Evolutionary conservation across 2,797 vertebrate species (phyloP).

Genomic region (Fistularia tabacaria): DNA sequence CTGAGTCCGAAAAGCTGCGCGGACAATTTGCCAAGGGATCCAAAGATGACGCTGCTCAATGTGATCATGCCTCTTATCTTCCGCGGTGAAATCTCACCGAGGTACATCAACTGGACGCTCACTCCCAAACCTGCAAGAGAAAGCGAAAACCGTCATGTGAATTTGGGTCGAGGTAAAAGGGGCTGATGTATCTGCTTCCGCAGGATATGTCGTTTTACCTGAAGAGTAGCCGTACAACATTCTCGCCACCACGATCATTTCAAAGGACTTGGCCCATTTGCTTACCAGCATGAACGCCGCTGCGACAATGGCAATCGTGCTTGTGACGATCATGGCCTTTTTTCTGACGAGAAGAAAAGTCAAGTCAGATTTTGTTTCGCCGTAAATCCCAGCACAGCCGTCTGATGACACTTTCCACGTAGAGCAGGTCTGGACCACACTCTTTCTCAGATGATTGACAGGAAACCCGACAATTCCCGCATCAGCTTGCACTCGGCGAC

Average conservation of each 20-base stretch:
- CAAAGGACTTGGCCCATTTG: slow-evolving; percentile 71
- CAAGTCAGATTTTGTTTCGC: too few relatives aligned
- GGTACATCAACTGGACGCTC: slow-evolving; percentile 71
- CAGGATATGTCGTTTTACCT: slow-evolving; percentile 59
- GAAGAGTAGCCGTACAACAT: slow-evolving; percentile 70
- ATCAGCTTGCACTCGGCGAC: too few relatives aligned
- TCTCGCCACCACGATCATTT: slow-evolving; percentile 82
- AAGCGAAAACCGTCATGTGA: not conserved
- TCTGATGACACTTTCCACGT: too few relatives aligned
- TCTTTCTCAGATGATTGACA: too few relatives aligned
- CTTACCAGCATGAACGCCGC: slow-evolving; percentile 75
- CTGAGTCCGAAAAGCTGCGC: slow-evolving; percentile 78
- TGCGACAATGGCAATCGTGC: slow-evolving; percentile 58
- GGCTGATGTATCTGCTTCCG: not conserved
- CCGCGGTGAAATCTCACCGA: slow-evolving; percentile 77
- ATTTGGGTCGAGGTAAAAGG: not conserved
- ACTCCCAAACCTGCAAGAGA: slow-evolving; percentile 63
- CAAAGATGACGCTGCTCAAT: slow-evolving; percentile 59
- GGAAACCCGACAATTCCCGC: too few relatives aligned
- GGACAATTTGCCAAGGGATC: slow-evolving; percentile 68
- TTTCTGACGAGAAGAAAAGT: slow-evolving; percentile 68
- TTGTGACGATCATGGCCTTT: slow-evolving; percentile 68
- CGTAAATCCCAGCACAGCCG: too few relatives aligned
- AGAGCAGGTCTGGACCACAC: too few relatives aligned
- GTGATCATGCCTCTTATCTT: slow-evolving; percentile 73